Percentiles rank a stretch among this genome's conserved stretches.
phyloP scores from a whole-genome alignment of 2,888 invertebrate genomes.

The Drosophila mercatorum region DNA sequence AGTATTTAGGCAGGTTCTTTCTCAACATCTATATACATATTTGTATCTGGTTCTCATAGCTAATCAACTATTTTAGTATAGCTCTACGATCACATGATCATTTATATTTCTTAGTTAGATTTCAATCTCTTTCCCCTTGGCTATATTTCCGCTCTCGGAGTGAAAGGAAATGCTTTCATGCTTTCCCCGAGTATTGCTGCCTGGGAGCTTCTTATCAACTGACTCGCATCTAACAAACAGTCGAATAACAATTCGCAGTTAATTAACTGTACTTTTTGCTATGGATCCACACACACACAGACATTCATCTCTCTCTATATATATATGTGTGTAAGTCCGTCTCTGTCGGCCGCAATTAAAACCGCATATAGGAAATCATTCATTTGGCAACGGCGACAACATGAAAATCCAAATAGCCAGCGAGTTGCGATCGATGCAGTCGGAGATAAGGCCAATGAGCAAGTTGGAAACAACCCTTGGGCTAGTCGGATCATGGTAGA shows the following conservation, averaged over 20 bases:
- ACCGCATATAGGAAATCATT: constrained; percentile 76
- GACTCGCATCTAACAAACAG: constrained; percentile 48
- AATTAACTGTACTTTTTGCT: constrained; percentile 71
- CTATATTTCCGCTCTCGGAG: constrained; percentile 1
- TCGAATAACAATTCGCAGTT: constrained; percentile 71
- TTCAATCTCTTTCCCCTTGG: not conserved
- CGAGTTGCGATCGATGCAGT: constrained; percentile 35
- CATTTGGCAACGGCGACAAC: constrained; percentile 64
- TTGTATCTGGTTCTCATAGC: not conserved
- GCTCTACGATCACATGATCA: constrained; percentile 4
- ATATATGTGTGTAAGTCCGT: constrained; percentile 1
- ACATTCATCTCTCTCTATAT: not conserved
- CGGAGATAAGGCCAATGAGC: constrained; percentile 60
- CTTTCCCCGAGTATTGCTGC: constrained; percentile 26
- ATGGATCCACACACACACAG: constrained; percentile 11
- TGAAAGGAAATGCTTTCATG: constrained; percentile 41
- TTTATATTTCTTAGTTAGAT: constrained; percentile 7
- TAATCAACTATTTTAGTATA: constrained; percentile 4
- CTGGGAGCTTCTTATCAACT: constrained; percentile 48
- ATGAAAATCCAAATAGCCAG: constrained; percentile 44
- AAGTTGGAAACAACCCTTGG: constrained; percentile 62
- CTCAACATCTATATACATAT: too few species aligned
- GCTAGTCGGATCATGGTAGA: constrained; percentile 27
- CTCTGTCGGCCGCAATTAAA: constrained; percentile 73
- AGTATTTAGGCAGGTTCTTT: too few species aligned